A percentile compares a stretch with the other conserved stretches of the same genome.
Evolutionary conservation across 2,888 invertebrate genomes (phyloP).

Genomic region (Busseola fusca): DNA sequence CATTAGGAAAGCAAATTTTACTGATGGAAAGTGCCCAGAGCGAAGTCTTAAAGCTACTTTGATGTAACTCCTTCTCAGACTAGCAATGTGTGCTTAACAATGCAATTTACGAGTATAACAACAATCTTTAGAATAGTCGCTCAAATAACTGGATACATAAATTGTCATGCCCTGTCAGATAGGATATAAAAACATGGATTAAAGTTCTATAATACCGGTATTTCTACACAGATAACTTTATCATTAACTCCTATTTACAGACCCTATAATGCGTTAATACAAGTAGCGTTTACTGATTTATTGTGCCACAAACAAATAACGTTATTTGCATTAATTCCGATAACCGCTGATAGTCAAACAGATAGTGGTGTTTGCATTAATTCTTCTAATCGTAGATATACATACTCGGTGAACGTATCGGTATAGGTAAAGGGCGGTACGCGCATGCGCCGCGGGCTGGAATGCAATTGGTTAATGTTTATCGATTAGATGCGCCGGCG

Average conservation of each 20-base stretch:
- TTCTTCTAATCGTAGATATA: constrained; percentile 54
- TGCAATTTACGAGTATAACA: background rate
- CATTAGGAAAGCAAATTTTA: no score
- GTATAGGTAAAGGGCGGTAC: constrained; percentile 57
- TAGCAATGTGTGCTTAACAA: background rate
- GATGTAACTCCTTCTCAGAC: no score
- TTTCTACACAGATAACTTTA: constrained; percentile 41
- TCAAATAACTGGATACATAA: constrained; percentile 20
- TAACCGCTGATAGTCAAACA: constrained; percentile 57
- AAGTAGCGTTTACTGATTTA: constrained; percentile 66
- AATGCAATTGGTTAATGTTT: constrained; percentile 80
- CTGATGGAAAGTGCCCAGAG: no score
- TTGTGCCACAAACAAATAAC: constrained; percentile 63
- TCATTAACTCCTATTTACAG: constrained; percentile 42
- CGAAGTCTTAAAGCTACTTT: no score
- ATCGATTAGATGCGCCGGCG: constrained; percentile 80
- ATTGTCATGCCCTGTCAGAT: constrained; percentile 35
- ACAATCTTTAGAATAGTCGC: constrained; percentile 15
- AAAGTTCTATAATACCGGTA: constrained; percentile 15
- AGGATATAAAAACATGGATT: constrained; percentile 34
- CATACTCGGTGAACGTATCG: constrained; percentile 32
- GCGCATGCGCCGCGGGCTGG: constrained; percentile 64
- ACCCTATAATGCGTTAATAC: constrained; percentile 51
- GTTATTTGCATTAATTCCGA: constrained; percentile 65
- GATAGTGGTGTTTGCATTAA: constrained; percentile 60